Percentiles rank a stretch among this genome's conserved stretches.
phyloP scores from a whole-genome alignment of 2,888 invertebrate genomes.

The Spilarctia lutea region DNA sequence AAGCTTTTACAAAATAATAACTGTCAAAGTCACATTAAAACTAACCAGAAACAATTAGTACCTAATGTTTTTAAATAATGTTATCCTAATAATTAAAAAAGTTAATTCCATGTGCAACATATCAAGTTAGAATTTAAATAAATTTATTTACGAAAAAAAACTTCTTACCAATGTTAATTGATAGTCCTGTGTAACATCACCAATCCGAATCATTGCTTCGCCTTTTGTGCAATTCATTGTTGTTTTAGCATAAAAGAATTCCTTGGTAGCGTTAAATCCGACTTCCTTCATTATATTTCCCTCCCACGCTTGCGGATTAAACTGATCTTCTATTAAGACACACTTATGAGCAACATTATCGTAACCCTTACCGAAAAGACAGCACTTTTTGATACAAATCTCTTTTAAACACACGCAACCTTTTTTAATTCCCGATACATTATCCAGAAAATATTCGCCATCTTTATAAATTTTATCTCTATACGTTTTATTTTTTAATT shows the following conservation, averaged over 20 bases:
- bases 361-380: slow-evolving; percentile 64
- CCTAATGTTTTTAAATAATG: no score
- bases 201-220: slow-evolving; percentile 45
- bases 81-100: no score
- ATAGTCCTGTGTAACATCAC: slow-evolving; percentile 29
- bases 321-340: slow-evolving; percentile 31
- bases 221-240: slow-evolving; percentile 58
- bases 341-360: slow-evolving; percentile 51
- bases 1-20: no score
- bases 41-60: no score
- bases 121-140: not conserved
- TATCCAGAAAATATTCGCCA: slow-evolving; percentile 62
- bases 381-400: slow-evolving; percentile 69
- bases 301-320: slow-evolving; percentile 65
- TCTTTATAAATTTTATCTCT: slow-evolving; percentile 56
- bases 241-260: slow-evolving; percentile 60
- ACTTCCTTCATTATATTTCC: slow-evolving; percentile 38
- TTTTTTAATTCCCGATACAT: slow-evolving; percentile 48
- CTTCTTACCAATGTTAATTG: slow-evolving; percentile 55
- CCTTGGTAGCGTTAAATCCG: slow-evolving; percentile 50
- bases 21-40: no score
- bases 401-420: slow-evolving; percentile 67
- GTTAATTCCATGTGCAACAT: no score
- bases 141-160: not conserved
- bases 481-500: slow-evolving; percentile 32